phyloP scores from a whole-genome alignment of 2,797 vertebrate genomes.

The Sarcophilus harrisii region DNA sequence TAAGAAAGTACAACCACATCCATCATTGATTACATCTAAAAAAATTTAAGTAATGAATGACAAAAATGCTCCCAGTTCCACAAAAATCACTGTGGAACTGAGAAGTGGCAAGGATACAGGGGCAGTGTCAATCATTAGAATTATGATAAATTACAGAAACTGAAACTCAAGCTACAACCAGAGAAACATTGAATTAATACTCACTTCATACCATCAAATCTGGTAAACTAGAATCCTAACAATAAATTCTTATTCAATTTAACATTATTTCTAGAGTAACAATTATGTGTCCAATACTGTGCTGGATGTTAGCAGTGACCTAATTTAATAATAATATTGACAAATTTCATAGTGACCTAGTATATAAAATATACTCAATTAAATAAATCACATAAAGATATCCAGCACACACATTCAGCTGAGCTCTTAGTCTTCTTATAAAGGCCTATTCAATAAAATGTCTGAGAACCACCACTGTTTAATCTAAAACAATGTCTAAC shows the following conservation, averaged over 20 bases:
- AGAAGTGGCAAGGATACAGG: background rate
- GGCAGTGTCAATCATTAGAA: slow-evolving; percentile 5
- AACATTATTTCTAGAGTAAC: background rate
- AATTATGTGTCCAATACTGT: background rate
- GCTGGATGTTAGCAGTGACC: background rate
- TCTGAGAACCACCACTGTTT: background rate
- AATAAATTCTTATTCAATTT: slow-evolving; percentile 14
- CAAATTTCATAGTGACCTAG: background rate
- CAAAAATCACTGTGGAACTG: background rate
- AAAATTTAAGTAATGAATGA: background rate
- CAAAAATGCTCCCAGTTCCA: background rate
- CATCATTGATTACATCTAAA: fast-evolving
- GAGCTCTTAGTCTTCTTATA: background rate
- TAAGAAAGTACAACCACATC: slow-evolving; percentile 9
- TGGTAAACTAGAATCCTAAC: background rate
- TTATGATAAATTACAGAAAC: slow-evolving; percentile 24
- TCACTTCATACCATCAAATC: slow-evolving; percentile 2
- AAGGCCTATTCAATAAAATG: background rate
- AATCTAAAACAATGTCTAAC: background rate
- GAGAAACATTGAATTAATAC: background rate
- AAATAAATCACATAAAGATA: background rate
- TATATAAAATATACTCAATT: background rate
- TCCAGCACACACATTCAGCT: background rate
- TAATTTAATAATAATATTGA: background rate
- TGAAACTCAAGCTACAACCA: slow-evolving; percentile 14